phyloP scores from a whole-genome alignment of 1,140 invertebrate genomes.

The Bombus turneri region DNA sequence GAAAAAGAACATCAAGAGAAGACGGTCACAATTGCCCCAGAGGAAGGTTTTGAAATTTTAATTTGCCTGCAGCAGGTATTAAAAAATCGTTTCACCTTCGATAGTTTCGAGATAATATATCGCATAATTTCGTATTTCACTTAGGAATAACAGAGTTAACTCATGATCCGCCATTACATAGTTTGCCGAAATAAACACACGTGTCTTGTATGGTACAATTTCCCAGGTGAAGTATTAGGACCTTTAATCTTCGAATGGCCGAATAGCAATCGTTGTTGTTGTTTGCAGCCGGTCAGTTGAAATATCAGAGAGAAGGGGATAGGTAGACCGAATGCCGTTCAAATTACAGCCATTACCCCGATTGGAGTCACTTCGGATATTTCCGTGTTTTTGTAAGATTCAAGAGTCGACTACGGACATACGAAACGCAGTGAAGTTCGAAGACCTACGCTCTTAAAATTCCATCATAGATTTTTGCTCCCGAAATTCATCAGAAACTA shows the following conservation, averaged over 20 bases:
- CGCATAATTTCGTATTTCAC: background rate
- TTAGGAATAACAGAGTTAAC: background rate
- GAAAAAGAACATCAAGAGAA: no score
- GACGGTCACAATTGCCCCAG: no score
- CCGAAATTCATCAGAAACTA: background rate
- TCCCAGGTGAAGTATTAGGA: background rate
- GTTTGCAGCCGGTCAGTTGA: background rate
- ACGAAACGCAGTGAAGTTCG: background rate
- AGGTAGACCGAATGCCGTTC: background rate
- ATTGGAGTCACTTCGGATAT: conserved; percentile 12
- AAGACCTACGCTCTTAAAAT: background rate
- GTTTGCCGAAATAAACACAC: background rate
- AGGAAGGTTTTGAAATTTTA: background rate
- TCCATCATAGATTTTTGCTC: background rate
- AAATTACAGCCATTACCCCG: conserved; percentile 35
- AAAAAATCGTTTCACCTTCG: no score
- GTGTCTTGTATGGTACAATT: background rate
- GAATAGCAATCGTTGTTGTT: conserved; percentile 1
- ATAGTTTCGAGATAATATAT: no score
- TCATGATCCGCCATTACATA: no score
- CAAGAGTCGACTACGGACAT: no score
- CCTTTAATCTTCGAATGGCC: conserved; percentile 23
- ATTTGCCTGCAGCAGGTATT: background rate
- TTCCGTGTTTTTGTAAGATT: background rate
- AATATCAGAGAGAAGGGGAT: background rate